Base-by-base conservation (phyloP, 1,140 invertebrate genomes). In the Oryctes rhinoceros region DNA sequence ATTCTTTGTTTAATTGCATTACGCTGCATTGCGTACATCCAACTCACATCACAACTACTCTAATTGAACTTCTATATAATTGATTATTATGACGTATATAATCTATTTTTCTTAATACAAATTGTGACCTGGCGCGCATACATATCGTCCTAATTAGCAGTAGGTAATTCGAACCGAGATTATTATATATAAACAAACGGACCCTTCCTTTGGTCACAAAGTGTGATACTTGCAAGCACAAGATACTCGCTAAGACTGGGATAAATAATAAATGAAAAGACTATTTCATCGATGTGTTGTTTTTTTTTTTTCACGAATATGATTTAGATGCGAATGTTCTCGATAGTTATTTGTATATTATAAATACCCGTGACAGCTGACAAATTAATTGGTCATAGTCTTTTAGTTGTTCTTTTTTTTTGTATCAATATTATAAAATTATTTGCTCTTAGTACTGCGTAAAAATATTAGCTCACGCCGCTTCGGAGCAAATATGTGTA, bases 341-440 rank as follows among this genome's bases (percentile, higher is more conserved):
- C 75, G 75, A 76, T 76, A 20, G 37, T 44, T 76, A 44, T 24
- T n/a, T 76, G 75, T 76, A 76, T 49, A 39, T 76, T 76, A 71
- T 71, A 71, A 71, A 71, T 71, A 71, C 65, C 65, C 65, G 65
- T 71, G 65, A 71, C 20, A 24, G 65, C 65, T 71, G 65, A 71
- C 65, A 71, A 71, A 71, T 71, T 71, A 71, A 71, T 71, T 71
- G 65, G 65, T 71, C 65, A 71, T 71, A 24, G 65, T 71, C 65
- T 71, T 71, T 71, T 71, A 24, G 18, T 71, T 71, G 20, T 59
- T 15, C n/a, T 71, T 71, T 59, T 59, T 15, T 59, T 71, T 71
- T 71, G 65, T 71, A 71, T 71, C 65, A 71, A 71, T 24, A 71
- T 71, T 71, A 71, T 37, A 71, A 71, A 71, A 71, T 71, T 24